Evolutionary conservation across 2,113 vertebrate species (phyloP).

Genomic region (Coptodon bakossiorum): DNA sequence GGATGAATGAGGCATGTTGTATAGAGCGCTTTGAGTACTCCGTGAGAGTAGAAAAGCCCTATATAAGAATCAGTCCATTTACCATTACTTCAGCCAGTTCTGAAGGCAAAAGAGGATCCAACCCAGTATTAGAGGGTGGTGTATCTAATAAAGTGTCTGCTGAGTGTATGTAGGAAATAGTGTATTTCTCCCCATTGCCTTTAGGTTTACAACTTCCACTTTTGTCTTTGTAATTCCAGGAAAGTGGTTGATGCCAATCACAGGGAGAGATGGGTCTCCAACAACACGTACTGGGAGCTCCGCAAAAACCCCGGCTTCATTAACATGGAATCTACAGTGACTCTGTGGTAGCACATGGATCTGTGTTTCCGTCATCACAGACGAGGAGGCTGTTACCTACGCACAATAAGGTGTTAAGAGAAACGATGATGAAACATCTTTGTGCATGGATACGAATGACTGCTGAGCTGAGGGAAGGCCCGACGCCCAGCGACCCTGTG

Average conservation of each 20-base stretch:
- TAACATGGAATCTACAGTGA: constrained; percentile 83
- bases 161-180: background rate
- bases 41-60: too few relatives aligned
- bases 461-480: constrained; percentile 3
- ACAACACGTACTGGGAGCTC: constrained; percentile 94
- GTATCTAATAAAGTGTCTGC: background rate
- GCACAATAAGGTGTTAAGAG: constrained; percentile 80
- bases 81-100: too few relatives aligned
- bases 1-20: too few relatives aligned
- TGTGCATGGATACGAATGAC: constrained; percentile 23
- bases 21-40: too few relatives aligned
- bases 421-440: background rate
- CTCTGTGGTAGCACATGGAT: constrained; percentile 84
- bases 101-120: background rate
- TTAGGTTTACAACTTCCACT: background rate
- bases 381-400: constrained; percentile 80
- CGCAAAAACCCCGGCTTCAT: constrained; percentile 96
- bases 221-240: constrained; percentile 62
- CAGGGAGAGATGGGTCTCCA: constrained; percentile 95
- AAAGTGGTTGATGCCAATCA: constrained; percentile 90
- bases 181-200: background rate
- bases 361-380: constrained; percentile 65
- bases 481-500: background rate
- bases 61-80: too few relatives aligned
- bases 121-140: background rate